phyloP scores from a whole-genome alignment of 2,888 invertebrate species.

The Cataglyphis altisquamis region DNA sequence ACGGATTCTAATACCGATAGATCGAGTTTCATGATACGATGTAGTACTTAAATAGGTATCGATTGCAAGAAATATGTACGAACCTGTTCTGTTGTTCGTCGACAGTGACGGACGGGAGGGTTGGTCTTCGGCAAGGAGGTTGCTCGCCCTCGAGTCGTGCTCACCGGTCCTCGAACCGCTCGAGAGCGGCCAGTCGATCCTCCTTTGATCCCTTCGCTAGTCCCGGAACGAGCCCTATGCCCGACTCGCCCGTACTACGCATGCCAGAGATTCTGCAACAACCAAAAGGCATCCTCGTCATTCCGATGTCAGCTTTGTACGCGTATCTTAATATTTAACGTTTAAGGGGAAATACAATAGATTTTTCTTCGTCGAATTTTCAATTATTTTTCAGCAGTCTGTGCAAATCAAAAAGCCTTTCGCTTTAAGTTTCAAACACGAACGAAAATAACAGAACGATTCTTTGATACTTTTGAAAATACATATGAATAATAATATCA shows the following conservation, averaged over 20 bases:
- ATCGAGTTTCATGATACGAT: not conserved
- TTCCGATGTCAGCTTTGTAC: not conserved
- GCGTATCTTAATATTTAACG: not conserved
- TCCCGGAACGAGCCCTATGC: slow-evolving; percentile 65
- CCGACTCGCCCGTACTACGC: slow-evolving; percentile 77
- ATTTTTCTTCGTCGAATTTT: not conserved
- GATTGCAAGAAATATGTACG: slow-evolving; percentile 6
- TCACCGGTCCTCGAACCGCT: slow-evolving; percentile 84
- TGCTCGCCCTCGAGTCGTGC: slow-evolving; percentile 83
- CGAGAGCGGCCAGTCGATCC: slow-evolving; percentile 76
- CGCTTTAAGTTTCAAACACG: not conserved
- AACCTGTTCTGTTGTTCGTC: slow-evolving; percentile 86
- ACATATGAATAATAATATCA: not conserved
- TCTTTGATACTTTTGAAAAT: not conserved
- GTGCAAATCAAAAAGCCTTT: not conserved
- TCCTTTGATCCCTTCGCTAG: slow-evolving; percentile 72
- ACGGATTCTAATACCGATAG: not conserved
- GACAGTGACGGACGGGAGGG: slow-evolving; percentile 83
- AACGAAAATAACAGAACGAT: not conserved
- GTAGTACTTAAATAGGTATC: not conserved
- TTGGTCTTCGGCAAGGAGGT: slow-evolving; percentile 83
- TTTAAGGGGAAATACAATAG: not conserved
- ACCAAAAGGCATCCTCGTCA: slow-evolving; percentile 33
- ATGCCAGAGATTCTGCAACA: slow-evolving; percentile 80
- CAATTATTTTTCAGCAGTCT: not conserved